Conservation (phyloP, 2,888 invertebrate species). For the Xanthorhoe designata region DNA sequence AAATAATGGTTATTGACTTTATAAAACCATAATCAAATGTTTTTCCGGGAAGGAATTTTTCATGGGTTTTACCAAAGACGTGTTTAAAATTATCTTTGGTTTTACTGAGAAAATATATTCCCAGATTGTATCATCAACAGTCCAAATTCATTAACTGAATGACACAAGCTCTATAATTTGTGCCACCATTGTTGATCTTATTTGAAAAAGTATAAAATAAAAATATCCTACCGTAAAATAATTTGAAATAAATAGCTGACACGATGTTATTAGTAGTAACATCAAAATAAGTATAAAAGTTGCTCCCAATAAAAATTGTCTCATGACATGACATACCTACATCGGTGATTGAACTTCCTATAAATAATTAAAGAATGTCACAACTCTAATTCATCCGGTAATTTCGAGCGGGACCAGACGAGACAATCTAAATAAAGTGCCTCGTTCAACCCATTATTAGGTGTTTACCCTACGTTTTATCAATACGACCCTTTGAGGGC, state of each 20-base stretch:
- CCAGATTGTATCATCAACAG: neutral
- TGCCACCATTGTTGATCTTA: no score
- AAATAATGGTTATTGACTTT: slow-evolving; percentile 13
- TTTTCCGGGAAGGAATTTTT: neutral
- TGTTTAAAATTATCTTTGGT: no score
- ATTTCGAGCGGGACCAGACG: slow-evolving; percentile 45
- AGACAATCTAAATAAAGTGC: slow-evolving; percentile 71
- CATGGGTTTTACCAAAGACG: neutral
- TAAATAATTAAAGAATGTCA: slow-evolving; percentile 38
- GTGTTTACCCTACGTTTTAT: slow-evolving; percentile 57
- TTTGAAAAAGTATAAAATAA: no score
- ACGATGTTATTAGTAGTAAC: neutral
- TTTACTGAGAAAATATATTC: neutral
- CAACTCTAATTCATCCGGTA: slow-evolving; percentile 51
- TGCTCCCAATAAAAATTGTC: neutral
- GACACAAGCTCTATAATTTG: no score
- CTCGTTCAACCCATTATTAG: slow-evolving; percentile 66
- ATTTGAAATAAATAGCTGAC: neutral
- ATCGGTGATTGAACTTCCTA: slow-evolving; percentile 34
- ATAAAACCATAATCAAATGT: slow-evolving; percentile 3
- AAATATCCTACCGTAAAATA: neutral
- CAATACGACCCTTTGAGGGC: slow-evolving; percentile 51
- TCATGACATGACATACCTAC: slow-evolving; percentile 12
- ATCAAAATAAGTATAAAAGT: neutral
- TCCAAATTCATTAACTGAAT: no score